Percentiles rank a stretch among this genome's conserved stretches.
Evolutionary conservation across 2,888 invertebrate species (phyloP).

Genomic region (Drosophila flavopinicola): DNA sequence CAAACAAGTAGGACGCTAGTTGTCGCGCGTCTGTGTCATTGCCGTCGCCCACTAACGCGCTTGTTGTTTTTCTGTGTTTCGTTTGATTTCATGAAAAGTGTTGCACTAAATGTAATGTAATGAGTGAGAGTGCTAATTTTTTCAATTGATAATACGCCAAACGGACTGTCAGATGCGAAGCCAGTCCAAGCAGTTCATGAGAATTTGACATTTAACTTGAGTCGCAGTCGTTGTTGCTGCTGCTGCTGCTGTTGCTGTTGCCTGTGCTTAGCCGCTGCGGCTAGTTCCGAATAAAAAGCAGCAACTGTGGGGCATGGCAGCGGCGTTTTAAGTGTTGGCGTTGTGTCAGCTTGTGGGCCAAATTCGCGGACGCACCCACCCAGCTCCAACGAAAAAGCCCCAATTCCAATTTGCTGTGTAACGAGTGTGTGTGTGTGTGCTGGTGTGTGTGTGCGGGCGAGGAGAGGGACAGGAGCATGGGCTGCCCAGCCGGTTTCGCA

Average conservation of each 20-base stretch:
- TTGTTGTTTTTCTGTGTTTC: conserved; percentile 27
- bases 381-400: conserved; percentile 51
- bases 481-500: conserved; percentile 68
- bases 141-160: conserved; percentile 21
- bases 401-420: conserved; percentile 49
- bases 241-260: conserved; percentile 16
- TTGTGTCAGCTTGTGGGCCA: conserved; percentile 38
- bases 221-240: conserved; percentile 27
- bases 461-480: conserved; percentile 52
- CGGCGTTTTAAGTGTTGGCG: conserved; percentile 41
- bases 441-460: conserved; percentile 9
- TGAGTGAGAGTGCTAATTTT: conserved; percentile 33
- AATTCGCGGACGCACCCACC: conserved; percentile 73
- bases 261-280: conserved; percentile 35
- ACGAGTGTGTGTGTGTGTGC: conserved; percentile 23
- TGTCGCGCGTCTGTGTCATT: conserved; percentile 12
- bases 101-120: conserved; percentile 28
- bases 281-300: conserved; percentile 19
- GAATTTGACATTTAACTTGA: conserved; percentile 73
- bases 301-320: conserved; percentile 29
- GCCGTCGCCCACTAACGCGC: conserved; percentile 12
- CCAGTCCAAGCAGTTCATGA: conserved; percentile 61
- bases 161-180: conserved; percentile 18
- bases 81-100: conserved; percentile 32
- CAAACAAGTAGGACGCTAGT: conserved; percentile 30